Conservation (phyloP, 2,888 invertebrate species). For the Teleiodes luculella region DNA sequence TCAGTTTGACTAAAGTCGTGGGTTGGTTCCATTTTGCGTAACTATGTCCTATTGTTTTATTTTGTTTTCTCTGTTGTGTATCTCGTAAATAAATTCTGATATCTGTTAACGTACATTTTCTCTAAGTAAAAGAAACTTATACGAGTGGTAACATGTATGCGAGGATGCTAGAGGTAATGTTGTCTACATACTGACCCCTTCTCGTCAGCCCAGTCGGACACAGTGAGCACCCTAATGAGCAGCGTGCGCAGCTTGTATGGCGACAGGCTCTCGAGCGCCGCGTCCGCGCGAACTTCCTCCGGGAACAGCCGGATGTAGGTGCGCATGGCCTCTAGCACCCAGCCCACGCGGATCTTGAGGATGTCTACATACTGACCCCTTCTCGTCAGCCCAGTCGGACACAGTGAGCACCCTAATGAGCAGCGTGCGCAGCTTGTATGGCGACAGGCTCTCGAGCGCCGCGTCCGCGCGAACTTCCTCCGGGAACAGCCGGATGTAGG, state of each 20-base stretch:
- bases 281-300: conserved; percentile 65
- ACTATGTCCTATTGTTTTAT: no score
- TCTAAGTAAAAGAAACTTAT: no score
- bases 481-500: conserved; percentile 84
- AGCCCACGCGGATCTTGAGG: no score
- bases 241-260: conserved; percentile 92
- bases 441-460: conserved; percentile 90
- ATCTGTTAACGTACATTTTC: no score
- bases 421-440: conserved; percentile 90
- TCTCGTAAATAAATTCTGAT: no score
- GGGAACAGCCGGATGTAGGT: conserved; percentile 85
- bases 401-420: conserved; percentile 91
- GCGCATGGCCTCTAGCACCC: no score
- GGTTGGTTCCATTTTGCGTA: no score
- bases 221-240: conserved; percentile 89
- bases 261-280: conserved; percentile 88
- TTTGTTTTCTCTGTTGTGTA: no score
- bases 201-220: conserved; percentile 88
- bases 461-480: conserved; percentile 69
- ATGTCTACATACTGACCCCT: conserved; percentile 78
- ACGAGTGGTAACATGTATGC: no score
- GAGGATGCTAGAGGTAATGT: no score
- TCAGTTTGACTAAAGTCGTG: no score
- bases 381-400: conserved; percentile 87
- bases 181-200: conserved; percentile 79